A percentile compares a stretch with the other conserved stretches of the same genome.
Conservation (phyloP, 2,113 vertebrate species). For the Polypterus senegalus region DNA sequence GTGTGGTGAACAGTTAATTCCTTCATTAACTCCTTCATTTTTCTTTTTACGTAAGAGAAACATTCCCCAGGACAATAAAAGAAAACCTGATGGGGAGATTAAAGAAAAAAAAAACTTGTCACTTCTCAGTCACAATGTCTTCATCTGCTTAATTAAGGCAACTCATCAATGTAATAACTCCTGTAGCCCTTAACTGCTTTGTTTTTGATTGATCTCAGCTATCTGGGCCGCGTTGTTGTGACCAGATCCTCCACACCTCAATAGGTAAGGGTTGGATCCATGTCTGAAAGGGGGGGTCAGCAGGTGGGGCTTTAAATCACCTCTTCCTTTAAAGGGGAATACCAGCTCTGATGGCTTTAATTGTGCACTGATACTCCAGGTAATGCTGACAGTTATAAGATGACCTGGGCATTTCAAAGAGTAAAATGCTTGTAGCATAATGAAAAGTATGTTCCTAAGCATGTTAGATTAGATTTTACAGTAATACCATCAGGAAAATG, state of each 20-base stretch:
- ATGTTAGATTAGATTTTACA: no score
- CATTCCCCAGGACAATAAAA: conserved; percentile 19
- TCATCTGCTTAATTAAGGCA: conserved; percentile 59
- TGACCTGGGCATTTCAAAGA: neutral
- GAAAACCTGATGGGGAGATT: conserved; percentile 41
- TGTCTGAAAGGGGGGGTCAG: conserved; percentile 84
- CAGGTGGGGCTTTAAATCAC: conserved; percentile 86
- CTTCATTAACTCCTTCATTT: no score
- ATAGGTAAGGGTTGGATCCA: conserved; percentile 99
- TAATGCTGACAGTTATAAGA: neutral
- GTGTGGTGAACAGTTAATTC: no score
- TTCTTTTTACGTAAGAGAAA: no score
- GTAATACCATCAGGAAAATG: no score
- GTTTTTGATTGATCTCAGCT: conserved; percentile 99
- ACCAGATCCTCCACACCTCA: conserved; percentile 97
- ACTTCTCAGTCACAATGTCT: conserved; percentile 58
- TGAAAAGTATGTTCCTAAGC: no score
- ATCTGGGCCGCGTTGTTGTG: conserved; percentile 99
- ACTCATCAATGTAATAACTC: conserved; percentile 50
- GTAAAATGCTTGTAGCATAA: no score
- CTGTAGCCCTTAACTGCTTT: conserved; percentile 90
- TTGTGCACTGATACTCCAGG: neutral
- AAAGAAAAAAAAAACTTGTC: conserved; percentile 45
- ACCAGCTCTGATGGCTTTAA: conserved; percentile 22
- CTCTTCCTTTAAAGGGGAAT: conserved; percentile 96